Evolutionary conservation across 2,113 vertebrate species (phyloP), one percentile per base, ranked within the genome.

Genomic region (Pedetes capensis): DNA sequence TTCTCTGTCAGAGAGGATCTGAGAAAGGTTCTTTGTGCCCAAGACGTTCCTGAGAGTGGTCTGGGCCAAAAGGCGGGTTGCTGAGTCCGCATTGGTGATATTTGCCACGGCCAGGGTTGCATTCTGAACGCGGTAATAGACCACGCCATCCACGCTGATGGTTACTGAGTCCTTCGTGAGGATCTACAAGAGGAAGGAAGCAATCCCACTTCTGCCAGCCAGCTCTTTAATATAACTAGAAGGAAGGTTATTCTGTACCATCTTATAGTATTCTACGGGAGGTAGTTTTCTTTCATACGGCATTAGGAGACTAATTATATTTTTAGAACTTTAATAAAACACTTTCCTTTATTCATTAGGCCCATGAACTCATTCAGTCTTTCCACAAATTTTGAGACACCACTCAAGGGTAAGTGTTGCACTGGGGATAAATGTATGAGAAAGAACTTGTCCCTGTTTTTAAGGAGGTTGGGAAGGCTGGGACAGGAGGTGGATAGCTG

Each of bases 161-260:
- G 99, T 99, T 98, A 99, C 99, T 0, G 99, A 99, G 94, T 99
- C 99, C 97, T 99, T 99, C 23, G 99, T 99, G 97, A 99, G 96
- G 91, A 99, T 99, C 99, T 99, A 63, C 9, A 37, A 44, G 37
- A 53, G 20, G 59, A 83, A 72, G 9, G 8, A 34, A 55, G 42
- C 51, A 32, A 44, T 29, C 2, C n/a, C 0, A 34, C 16, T 10
- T 3, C 34, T 18, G 44, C n/a, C 25, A 11, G 12, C n/a, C 1
- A 34, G 25, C 71, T 55, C 47, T n/a, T 32, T 18, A 75, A 25
- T 2, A 2, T 6, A 18, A 53, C 66, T 10, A 4, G 9, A 47
- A 42, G 74, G n/a, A 55, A 61, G 18, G n/a, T 7, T 55, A 12
- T 49, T 9, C 22, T 4, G 22, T 0, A 12, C 16, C 25, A 12